Base-by-base conservation (phyloP, 2,113 vertebrate genomes). In the Ornithorhynchus anatinus region DNA sequence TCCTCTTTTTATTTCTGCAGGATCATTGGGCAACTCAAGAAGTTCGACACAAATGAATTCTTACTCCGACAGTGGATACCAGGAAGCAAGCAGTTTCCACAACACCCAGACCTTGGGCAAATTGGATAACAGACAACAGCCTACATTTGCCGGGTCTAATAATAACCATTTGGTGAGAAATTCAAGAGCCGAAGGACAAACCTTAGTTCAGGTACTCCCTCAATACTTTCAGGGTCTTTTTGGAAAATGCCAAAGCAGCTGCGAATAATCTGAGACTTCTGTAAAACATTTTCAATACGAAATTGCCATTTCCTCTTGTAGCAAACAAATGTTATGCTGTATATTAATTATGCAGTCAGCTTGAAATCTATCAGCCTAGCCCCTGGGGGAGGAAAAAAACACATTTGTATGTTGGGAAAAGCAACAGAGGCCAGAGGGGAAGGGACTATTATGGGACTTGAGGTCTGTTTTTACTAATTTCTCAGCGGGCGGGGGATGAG, bases 11-110 rank as follows among this genome's bases (percentile, higher is more conserved):
- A 1, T 86, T 52, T 88, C 60, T 87, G 8, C 88, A 98, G 97
- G 95, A 85, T 98, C 97, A 13, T 72, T 91, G 45, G 97, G 96
- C 84, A 99, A 98, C 89, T 98, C 96, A 0, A 96, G 94, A 86
- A 97, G 95, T 91, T 98, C 97, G 66, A 96, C 95, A 36, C 97
- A 97, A 85, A 99, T 99, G 96, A 99, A 99, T 92, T 99, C 97
- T 8, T 99, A 99, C 62, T 96, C 97, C 13, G 97, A 99, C 90
- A 99, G 97, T 39, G 97, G 97, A 79, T 98, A 98, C 91, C 97
- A 98, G 85, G 97, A 99, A 92, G 94, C 96, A 69, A 92, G 93
- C 84, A 96, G 94, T 91, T 99, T 96, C 88, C 94, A 95, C 90
- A 93, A 94, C 86, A 94, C 91, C 91, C 96, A 97, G 72, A 95